Percentiles rank a stretch among this genome's conserved stretches.
Evolutionary conservation across 2,797 vertebrate species (phyloP).

Genomic region (Pseudopleuronectes americanus): DNA sequence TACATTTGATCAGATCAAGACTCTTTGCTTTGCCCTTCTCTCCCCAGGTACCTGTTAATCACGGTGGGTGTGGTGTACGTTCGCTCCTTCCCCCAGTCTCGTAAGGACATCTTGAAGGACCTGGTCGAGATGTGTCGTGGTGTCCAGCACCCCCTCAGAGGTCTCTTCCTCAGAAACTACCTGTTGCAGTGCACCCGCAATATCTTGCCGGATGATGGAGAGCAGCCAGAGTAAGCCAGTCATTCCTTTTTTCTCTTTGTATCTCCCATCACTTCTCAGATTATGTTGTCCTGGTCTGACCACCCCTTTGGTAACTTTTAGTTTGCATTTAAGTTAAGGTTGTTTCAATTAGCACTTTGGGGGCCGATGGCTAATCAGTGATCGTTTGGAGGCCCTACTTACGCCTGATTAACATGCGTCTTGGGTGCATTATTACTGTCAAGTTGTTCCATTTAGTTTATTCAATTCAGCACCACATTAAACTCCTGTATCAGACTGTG

Average conservation of each 20-base stretch:
- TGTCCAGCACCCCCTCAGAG: constrained; percentile 96
- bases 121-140: constrained; percentile 99
- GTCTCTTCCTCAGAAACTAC: constrained; percentile 97
- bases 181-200: constrained; percentile 97
- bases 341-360: too few species aligned
- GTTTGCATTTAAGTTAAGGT: too few species aligned
- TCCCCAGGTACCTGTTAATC: constrained; percentile 92
- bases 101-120: constrained; percentile 98
- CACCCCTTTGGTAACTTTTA: too few species aligned
- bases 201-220: constrained; percentile 96
- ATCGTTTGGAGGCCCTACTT: too few species aligned
- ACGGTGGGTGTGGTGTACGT: constrained; percentile 99
- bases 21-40: neutral
- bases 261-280: neutral
- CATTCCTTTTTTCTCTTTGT: neutral
- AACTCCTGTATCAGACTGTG: too few species aligned
- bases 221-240: constrained; percentile 86
- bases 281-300: too few species aligned
- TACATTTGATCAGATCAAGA: neutral
- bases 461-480: too few species aligned
- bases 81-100: constrained; percentile 97
- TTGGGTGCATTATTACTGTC: too few species aligned
- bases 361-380: too few species aligned
- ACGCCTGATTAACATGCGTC: too few species aligned
- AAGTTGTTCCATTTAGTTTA: too few species aligned